Base-by-base conservation (phyloP, 1,140 invertebrate genomes). In the Bombus impatiens region DNA sequence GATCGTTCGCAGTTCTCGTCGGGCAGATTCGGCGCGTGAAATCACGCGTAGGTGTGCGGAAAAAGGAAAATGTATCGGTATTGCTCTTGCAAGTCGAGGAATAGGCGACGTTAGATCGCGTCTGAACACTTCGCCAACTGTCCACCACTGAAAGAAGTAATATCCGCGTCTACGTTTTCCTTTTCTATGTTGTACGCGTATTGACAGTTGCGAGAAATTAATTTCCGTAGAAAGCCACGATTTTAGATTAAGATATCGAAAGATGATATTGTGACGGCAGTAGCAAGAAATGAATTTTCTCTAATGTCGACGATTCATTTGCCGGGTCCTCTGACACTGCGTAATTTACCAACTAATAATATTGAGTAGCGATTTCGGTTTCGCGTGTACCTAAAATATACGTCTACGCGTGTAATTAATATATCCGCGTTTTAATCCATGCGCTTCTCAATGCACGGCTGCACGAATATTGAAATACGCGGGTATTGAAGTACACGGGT, bases 181-280 rank as follows among this genome's bases (percentile, higher is more conserved):
- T 44, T 68, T 4, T 13, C 9, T 9, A 25, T 22, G 18, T 35
- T 37, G 9, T 32, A 68, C 32, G 15, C 6, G 42, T 65, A 68
- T 79, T n/a, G 62, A 68, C 65, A 79, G 40, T 28, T 47, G 42
- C 18, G 59, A 79, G 40, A 47, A 68, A 79, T 79, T 47, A 65
- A 68, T 79, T 79, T 68, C 62, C 65, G 42, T 5, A 37, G 62
- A 68, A 37, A 40, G 37, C 12, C 25, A 47, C 1, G 18, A 13
- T 53, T 35, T 25, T 25, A 28, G n/a, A 35, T 68, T 35, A 9
- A 68, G 32, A 35, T 35, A 37, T 35, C 32, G 32, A 35, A 35
- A 53, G 47, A 53, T 53, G 47, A 53, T 53, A 53, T 53, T 53
- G 47, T 18, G 5, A 53, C 18, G 18, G 47, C 1, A 53, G 47